Evolutionary conservation across 92 coral and sea anemone genomes (phyloP), one percentile per base, ranked within the genome.

Genomic region (Actinernus sp.): DNA sequence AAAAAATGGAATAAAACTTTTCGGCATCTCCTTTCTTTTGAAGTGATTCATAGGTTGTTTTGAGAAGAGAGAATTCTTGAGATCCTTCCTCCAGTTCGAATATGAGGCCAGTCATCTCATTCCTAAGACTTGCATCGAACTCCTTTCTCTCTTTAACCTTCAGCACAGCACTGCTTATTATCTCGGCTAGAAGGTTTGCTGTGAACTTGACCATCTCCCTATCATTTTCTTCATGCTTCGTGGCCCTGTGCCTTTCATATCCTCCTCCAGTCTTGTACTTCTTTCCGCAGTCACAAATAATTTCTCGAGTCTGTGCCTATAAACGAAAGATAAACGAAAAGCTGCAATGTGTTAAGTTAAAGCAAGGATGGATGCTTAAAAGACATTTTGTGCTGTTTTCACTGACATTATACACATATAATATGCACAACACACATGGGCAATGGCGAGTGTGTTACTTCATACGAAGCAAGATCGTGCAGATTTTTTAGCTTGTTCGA

Each of bases 1-100:
- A 58, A 69, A 55, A 78, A 55, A 13, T 68, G 31, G 78, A 55
- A 69, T 68, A 68, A 78, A 78, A 78, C 66, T 49, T 56, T 58
- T 68, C 71, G 24, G 71, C 55, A 68, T 78, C 85, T 66, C 71
- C 77, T 57, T 77, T 67, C 33, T 49, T 78, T 48, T 18, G 55
- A 31, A 68, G 77, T 49, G 32, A 25, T 51, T 78, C 85, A 78
- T 71, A 71, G 32, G 31, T 36, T 28, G 31, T 62, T 43, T 71
- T 70, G 67, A 80, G 64, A 37, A 16, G 13, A 49, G 20, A 36
- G 58, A 72, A 80, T 46, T 73, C 87, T 24, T 68, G 33, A 46
- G 86, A 79, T 17, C 79, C 65, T 71, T 38, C 41, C 49, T 26
- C 72, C 25, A 61, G 53, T 28, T 38, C 34, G 26, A 71, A 49